These are phyloP conservation scores for Platerodrilus igneus DNA, from an alignment of 2,888 invertebrate genomes.

Conservation along the genomic window DNA sequence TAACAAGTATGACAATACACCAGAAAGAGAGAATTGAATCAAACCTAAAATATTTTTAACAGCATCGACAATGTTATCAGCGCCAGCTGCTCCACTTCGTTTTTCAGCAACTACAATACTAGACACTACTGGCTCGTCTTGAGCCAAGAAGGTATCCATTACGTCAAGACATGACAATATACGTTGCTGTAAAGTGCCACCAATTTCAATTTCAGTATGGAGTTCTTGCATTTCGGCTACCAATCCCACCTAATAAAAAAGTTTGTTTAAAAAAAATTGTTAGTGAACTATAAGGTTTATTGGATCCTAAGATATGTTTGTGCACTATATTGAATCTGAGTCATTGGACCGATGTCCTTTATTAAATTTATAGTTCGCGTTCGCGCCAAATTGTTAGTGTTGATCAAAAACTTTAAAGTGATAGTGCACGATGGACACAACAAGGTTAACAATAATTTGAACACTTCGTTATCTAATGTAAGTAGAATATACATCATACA, in stretches of 20 bases:
- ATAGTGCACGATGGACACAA: no score
- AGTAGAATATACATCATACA: no score
- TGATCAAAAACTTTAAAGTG: no score
- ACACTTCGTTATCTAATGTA: no score
- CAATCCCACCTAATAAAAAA: constrained; percentile 53
- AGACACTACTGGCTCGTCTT: constrained; percentile 62
- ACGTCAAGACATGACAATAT: constrained; percentile 60
- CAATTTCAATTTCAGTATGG: constrained; percentile 40
- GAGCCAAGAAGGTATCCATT: constrained; percentile 66
- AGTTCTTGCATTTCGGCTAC: constrained; percentile 51
- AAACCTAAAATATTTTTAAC: constrained; percentile 57
- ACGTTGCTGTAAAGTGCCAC: constrained; percentile 64
- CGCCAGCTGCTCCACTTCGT: constrained; percentile 56
- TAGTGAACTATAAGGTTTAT: no score
- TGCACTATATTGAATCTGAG: no score
- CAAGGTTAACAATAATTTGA: no score
- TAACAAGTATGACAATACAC: constrained; percentile 5
- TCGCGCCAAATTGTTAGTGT: no score
- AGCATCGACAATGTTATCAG: constrained; percentile 66
- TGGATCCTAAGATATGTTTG: no score
- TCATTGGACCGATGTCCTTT: no score
- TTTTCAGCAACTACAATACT: constrained; percentile 89
- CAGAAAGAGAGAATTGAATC: neutral
- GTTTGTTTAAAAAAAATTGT: no score
- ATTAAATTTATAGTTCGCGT: no score